Evolutionary conservation across 92 coral and sea anemone species (phyloP).

Genomic region (Porites lobata): DNA sequence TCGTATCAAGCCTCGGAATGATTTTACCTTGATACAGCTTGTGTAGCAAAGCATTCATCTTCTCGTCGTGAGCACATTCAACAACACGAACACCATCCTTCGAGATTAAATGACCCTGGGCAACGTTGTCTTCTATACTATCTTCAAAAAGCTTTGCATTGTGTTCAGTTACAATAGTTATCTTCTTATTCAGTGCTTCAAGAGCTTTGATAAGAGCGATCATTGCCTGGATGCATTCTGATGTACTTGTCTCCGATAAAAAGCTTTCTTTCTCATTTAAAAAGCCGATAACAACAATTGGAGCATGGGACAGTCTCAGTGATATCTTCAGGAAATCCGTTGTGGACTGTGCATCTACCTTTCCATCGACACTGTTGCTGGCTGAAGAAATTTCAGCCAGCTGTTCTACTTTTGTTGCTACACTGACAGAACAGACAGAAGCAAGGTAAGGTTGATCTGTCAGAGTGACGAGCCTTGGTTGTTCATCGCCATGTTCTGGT

Average conservation of each 20-base stretch:
- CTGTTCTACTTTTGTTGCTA: slow-evolving; percentile 56
- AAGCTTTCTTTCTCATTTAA: slow-evolving; percentile 31
- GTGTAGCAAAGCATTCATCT: neutral
- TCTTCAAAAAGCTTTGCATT: neutral
- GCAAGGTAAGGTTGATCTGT: slow-evolving; percentile 73
- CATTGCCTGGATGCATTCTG: slow-evolving; percentile 83
- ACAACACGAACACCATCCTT: neutral
- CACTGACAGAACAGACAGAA: slow-evolving; percentile 80
- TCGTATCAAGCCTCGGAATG: slow-evolving; percentile 12
- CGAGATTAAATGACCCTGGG: neutral
- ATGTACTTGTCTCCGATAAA: neutral
- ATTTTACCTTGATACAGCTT: neutral
- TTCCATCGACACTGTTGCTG: slow-evolving; percentile 61
- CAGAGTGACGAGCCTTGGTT: slow-evolving; percentile 75
- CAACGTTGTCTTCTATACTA: neutral
- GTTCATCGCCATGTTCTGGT: slow-evolving; percentile 77
- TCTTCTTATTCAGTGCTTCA: slow-evolving; percentile 77
- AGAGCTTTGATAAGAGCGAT: slow-evolving; percentile 83
- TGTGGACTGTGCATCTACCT: slow-evolving; percentile 32
- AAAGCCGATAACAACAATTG: slow-evolving; percentile 80
- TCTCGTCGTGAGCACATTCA: neutral
- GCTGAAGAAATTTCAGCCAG: slow-evolving; percentile 62
- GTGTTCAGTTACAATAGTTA: slow-evolving; percentile 62
- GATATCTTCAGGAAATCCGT: slow-evolving; percentile 76
- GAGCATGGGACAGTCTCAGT: slow-evolving; percentile 74